Evolutionary conservation across 2,797 vertebrate genomes (phyloP), one percentile per base, ranked within the genome.

Genomic region (Alauda arvensis): DNA sequence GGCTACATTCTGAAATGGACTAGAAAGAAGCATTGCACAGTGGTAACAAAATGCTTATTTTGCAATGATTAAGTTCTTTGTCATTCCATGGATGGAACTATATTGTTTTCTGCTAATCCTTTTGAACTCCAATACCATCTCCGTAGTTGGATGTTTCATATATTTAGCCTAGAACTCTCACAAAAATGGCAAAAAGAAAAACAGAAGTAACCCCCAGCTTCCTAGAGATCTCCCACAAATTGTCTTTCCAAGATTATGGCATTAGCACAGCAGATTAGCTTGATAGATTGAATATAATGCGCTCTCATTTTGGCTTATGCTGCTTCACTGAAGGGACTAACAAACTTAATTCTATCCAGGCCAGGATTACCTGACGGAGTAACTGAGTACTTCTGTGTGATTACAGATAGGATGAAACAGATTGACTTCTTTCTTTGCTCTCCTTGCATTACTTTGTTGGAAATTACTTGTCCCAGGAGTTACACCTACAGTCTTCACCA

Each of bases 281-380:
- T 66, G 63, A 80, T 39, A 88, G 74, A 65, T 34, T 43, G 45
- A 70, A 88, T 77, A 88, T 81, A 88, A 90, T 83, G 29, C 1
- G 2, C 59, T 91, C 84, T 85, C 59, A 46, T 80, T 92, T 88
- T 83, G 77, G 70, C 70, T 91, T 88, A 91, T 78, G 66, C 76
- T 84, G 60, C 87, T 80, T 94, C 86, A 75, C 56, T 53, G 65
- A 69, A 90, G n/a, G 57, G 56, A 28, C 76, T 90, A 94, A 90
- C 74, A 92, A 94, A 85, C 25, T 80, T 91, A 92, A 90, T 93
- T 91, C 81, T 81, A 46, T 52, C 52, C 66, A 69, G 81, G 49
- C 19, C 49, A 88, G 90, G 85, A 92, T 93, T 93, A 91, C 66
- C 83, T 84, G 65, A 37, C 43, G 48, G 31, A 81, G 16, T 83